phyloP scores from a whole-genome alignment of 2,797 vertebrate genomes.

The Strix occidentalis region DNA sequence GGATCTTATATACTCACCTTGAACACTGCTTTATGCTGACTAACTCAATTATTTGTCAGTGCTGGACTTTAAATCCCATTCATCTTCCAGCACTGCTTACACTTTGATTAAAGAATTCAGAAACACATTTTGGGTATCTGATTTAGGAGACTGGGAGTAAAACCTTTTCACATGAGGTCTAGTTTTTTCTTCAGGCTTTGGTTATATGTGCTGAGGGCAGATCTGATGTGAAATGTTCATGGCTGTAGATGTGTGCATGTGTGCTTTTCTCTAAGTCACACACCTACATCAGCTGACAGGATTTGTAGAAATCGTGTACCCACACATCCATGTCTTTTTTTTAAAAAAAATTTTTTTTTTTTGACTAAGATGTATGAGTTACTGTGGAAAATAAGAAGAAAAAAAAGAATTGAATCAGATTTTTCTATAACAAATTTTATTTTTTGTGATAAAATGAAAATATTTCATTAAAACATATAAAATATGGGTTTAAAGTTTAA shows the following conservation, averaged over 20 bases:
- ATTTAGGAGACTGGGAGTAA: background rate
- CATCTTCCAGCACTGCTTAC: background rate
- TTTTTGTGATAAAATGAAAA: background rate
- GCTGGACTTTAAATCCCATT: background rate
- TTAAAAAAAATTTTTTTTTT: too few relatives aligned
- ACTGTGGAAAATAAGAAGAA: background rate
- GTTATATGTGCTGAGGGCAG: background rate
- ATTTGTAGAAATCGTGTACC: background rate
- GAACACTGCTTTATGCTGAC: background rate
- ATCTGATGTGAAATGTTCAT: background rate
- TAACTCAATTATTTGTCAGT: background rate
- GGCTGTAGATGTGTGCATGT: fast-evolving
- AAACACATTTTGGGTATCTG: background rate
- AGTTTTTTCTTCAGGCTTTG: background rate
- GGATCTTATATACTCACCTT: background rate
- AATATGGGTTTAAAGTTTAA: background rate
- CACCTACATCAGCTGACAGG: background rate
- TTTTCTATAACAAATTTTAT: too few relatives aligned
- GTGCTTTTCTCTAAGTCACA: background rate
- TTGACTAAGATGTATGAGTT: background rate
- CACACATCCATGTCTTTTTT: fast-evolving
- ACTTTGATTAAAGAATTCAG: background rate
- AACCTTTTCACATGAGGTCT: background rate
- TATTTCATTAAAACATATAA: background rate
- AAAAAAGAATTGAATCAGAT: background rate